Evolutionary conservation across 2,888 invertebrate species (phyloP), one percentile per base, ranked within the genome.

Genomic region (Xanthostigma xanthostigma): DNA sequence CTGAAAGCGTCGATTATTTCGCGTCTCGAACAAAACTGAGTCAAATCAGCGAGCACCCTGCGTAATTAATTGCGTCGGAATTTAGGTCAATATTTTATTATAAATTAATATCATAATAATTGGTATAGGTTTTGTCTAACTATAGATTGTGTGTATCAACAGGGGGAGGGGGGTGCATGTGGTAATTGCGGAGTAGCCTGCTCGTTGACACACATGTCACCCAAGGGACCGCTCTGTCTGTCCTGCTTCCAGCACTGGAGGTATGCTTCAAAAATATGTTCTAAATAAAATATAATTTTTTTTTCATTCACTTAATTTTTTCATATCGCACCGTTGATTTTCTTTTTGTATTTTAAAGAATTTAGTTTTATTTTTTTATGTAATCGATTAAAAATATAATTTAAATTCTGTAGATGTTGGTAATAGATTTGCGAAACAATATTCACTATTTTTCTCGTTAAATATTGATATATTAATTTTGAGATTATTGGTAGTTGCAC

Each of bases 191-290:
- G 82, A 63, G 79, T 85, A 63, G 74, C 76, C 65, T 83, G 84
- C 67, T 79, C 81, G 64, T 76, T 81, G 64, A 73, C 83, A 58
- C 81, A 82, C 68, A 74, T 76, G 61, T 83, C 85, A 57, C 75
- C 83, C 58, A 82, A 83, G 68, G 86, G 85, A 64, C 73, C 78
- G 63, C 75, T 88, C 68, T 90, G 89, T 72, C 79, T 79, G 67
- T 83, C 85, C 68, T 90, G 89, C 71, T 84, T 81, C 73, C 80
- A 83, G 66, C 86, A 87, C 68, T 88, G 84, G 82, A 86, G 84
- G 84, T 84, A 79, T 71, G 72, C 72, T 6, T 27, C 27, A 66
- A 13, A 35, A 11, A 39, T n/a, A 36, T 48, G 3, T 14, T 3
- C 35, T 34, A 33, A 44, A 44, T 34, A 33, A 33, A 43, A 43